Conservation (phyloP, 2,797 vertebrate species). For the Sebastes dallii region DNA sequence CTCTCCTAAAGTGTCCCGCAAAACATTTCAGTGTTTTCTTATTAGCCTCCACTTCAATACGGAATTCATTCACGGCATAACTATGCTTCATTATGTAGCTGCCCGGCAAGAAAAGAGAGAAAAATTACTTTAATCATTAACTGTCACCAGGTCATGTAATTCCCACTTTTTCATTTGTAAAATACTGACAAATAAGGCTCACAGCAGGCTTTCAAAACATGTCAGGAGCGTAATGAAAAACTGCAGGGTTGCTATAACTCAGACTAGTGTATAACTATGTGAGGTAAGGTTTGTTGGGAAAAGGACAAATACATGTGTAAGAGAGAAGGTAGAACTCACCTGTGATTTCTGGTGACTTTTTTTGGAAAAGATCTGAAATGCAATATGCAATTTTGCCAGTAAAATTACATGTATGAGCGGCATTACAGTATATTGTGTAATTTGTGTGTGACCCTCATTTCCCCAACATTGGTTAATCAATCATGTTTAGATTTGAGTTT, state of each 20-base stretch:
- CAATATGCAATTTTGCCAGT: neutral
- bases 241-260: neutral
- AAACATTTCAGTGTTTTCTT: neutral
- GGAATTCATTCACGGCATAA: neutral
- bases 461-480: neutral
- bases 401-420: neutral
- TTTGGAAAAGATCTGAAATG: neutral
- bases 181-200: neutral
- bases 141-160: conserved; percentile 7
- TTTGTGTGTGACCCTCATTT: neutral
- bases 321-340: neutral
- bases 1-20: neutral
- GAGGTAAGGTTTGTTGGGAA: neutral
- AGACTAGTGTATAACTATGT: neutral
- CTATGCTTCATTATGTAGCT: conserved; percentile 2
- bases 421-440: neutral
- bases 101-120: neutral
- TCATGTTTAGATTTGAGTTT: neutral
- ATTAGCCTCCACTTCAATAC: neutral
- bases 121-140: conserved; percentile 1
- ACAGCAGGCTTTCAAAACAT: conserved; percentile 3
- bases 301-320: neutral
- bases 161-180: conserved; percentile 5
- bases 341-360: neutral
- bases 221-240: neutral